Base-by-base conservation (phyloP, 2,888 invertebrate species). In the Gibbula magus region DNA sequence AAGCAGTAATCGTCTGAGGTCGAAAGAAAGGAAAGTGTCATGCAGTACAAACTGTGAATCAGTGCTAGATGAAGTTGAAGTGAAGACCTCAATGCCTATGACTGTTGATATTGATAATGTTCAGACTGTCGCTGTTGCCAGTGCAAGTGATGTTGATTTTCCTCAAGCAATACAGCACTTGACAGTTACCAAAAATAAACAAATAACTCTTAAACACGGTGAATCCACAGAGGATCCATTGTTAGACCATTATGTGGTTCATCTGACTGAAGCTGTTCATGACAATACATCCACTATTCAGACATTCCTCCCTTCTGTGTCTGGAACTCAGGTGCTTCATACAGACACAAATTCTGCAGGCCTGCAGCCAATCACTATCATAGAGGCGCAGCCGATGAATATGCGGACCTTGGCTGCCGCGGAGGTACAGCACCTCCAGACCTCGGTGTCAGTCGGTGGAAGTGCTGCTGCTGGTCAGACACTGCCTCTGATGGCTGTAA, bases 321-420 rank as follows among this genome's bases (percentile, higher is more conserved):
- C 82, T 18, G 83, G 83, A 20, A 77, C 54, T 32, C 80, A 82
- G 75, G 73, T 83, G 7, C 76, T 83, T 51, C 54, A 82, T 51
- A 61, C 82, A 4, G 79, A 61, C 2, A 78, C 82, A 61, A 78
- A 81, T 0, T 79, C 78, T 16, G 81, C 81, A 67, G 80, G 82
- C 18, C 80, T 88, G 61, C 88, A 88, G 78, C 89, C 90, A 5
- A 88, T 89, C 75, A 88, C 89, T 45, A 89, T 90, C 74, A 88
- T 90, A 35, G 90, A 89, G 79, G 86, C 89, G 32, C 86, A 88
- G 67, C 84, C 87, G 18, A 82, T 88, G 45, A 83, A 85, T 56
- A 81, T 88, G 81, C 5, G 45, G 45, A 81, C 86, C 0, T 83
- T 86, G 0, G 84, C 86, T 13, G 81, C 79, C 18, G 78, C 77